Percentiles rank a stretch among this genome's conserved stretches.
Conservation (phyloP, 2,113 vertebrate species). For the Beaufortia kweichowensis region DNA sequence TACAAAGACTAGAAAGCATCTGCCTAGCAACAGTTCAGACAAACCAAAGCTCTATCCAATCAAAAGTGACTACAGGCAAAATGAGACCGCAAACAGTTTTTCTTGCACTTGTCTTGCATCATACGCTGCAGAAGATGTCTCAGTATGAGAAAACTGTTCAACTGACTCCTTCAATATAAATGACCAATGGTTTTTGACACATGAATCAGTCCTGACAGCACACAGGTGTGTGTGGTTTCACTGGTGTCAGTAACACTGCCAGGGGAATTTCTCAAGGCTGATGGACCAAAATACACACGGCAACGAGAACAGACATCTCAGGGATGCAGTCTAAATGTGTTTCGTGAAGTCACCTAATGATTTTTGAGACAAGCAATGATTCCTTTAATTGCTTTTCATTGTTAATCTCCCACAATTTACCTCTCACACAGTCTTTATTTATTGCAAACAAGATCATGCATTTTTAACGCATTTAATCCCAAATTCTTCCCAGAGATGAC, state of each 20-base stretch:
- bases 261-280: background rate
- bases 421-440: too few relatives aligned
- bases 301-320: too few relatives aligned
- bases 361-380: too few relatives aligned
- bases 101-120: conserved; percentile 57
- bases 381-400: too few relatives aligned
- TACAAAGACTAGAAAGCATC: conserved; percentile 10
- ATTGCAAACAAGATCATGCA: too few relatives aligned
- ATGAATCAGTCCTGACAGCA: background rate
- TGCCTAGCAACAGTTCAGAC: conserved; percentile 45
- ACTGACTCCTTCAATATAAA: background rate
- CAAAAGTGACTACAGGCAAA: conserved; percentile 11
- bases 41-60: conserved; percentile 34
- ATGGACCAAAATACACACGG: background rate
- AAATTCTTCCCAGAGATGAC: too few relatives aligned
- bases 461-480: too few relatives aligned
- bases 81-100: conserved; percentile 31
- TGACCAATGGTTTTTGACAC: background rate
- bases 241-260: background rate
- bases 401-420: too few relatives aligned
- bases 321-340: background rate
- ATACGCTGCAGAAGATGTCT: conserved; percentile 26
- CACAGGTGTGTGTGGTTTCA: conserved; percentile 4
- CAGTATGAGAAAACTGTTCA: background rate
- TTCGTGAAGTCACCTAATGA: too few relatives aligned